Evolutionary conservation across 2,888 invertebrate genomes (phyloP).

Genomic region (Xiphydria camelus): DNA sequence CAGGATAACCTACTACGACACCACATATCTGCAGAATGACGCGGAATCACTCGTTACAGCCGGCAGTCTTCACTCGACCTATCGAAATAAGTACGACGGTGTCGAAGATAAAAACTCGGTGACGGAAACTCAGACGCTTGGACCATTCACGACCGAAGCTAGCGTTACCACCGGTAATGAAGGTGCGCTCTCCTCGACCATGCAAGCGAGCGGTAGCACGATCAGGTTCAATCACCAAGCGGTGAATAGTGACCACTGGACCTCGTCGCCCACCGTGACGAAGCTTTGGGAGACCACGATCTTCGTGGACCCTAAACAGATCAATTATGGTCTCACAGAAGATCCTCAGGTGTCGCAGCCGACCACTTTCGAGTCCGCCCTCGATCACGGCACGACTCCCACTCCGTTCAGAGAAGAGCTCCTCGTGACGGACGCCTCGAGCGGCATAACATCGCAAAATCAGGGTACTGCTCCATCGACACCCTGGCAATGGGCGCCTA

Average conservation of each 20-base stretch:
- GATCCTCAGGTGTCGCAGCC: constrained; percentile 49
- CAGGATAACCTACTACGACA: constrained; percentile 44
- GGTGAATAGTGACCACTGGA: constrained; percentile 57
- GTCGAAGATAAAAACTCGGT: constrained; percentile 13
- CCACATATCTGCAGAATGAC: constrained; percentile 23
- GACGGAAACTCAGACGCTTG: constrained; percentile 18
- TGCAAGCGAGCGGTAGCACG: constrained; percentile 5
- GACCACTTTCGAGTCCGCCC: constrained; percentile 46
- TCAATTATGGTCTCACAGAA: constrained; percentile 68
- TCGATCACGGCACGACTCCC: constrained; percentile 23
- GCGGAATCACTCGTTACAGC: constrained; percentile 40
- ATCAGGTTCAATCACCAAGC: background rate
- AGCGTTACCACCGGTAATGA: constrained; percentile 16
- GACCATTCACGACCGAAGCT: constrained; percentile 17
- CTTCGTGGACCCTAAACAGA: constrained; percentile 70
- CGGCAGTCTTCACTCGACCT: constrained; percentile 38
- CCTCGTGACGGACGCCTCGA: constrained; percentile 36
- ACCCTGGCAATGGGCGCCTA: constrained; percentile 42
- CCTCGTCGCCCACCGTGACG: constrained; percentile 60
- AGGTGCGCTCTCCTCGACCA: constrained; percentile 32
- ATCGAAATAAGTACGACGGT: constrained; percentile 33
- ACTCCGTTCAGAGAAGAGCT: constrained; percentile 30
- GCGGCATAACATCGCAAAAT: constrained; percentile 43
- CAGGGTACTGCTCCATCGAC: constrained; percentile 42
- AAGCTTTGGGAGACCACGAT: constrained; percentile 71